Percentiles rank a stretch among this genome's conserved stretches.
phyloP scores from a whole-genome alignment of 2,888 invertebrate species.

The Orgyia antiqua region DNA sequence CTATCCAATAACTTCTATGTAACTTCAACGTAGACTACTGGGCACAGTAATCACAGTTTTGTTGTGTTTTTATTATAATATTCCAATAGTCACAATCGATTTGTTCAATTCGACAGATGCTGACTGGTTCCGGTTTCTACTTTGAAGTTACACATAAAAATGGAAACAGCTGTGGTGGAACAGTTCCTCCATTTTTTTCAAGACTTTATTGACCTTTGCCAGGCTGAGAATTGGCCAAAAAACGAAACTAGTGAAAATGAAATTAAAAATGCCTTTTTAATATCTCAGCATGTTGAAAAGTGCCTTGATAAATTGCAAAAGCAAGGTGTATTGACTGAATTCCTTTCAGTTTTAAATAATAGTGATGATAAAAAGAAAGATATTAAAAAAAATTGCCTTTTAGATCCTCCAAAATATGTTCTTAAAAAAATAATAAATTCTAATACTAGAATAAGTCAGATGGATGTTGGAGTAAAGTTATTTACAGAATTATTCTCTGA shows the following conservation, averaged over 20 bases:
- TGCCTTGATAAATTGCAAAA: slow-evolving; percentile 64
- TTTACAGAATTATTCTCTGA: slow-evolving; percentile 52
- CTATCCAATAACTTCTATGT: slow-evolving; percentile 20
- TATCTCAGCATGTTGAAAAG: slow-evolving; percentile 75
- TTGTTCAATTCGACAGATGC: slow-evolving; percentile 62
- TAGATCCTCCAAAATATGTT: slow-evolving; percentile 55
- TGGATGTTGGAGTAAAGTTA: slow-evolving; percentile 48
- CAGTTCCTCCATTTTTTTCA: slow-evolving; percentile 73
- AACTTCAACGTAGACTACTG: slow-evolving; percentile 51
- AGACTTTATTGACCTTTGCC: slow-evolving; percentile 69
- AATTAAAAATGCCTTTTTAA: slow-evolving; percentile 71
- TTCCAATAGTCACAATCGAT: slow-evolving; percentile 17
- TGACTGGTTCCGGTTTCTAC: slow-evolving; percentile 42
- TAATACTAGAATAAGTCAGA: slow-evolving; percentile 35
- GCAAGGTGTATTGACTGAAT: slow-evolving; percentile 54
- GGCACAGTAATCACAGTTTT: slow-evolving; percentile 4
- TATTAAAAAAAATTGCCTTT: slow-evolving; percentile 45
- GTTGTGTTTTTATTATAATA: neutral
- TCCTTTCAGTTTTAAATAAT: slow-evolving; percentile 43
- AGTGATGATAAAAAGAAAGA: slow-evolving; percentile 29
- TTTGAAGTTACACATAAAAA: slow-evolving; percentile 59
- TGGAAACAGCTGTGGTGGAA: slow-evolving; percentile 59
- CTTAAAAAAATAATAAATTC: slow-evolving; percentile 58
- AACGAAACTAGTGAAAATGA: slow-evolving; percentile 57
- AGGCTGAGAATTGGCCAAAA: slow-evolving; percentile 64